Conservation (phyloP, 2,888 invertebrate genomes). For the Chrysolina haemoptera region DNA sequence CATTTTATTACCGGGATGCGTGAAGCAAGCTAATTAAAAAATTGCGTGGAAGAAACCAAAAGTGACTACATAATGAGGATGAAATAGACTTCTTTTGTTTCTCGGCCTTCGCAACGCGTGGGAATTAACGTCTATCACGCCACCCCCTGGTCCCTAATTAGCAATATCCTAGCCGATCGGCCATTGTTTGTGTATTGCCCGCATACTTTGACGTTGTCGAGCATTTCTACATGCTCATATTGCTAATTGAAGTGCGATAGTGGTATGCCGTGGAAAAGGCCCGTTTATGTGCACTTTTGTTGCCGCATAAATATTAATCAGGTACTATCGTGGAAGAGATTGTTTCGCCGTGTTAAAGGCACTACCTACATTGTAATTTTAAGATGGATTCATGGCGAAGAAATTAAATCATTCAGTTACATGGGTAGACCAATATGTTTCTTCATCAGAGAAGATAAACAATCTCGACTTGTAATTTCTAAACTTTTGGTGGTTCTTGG, state of each 20-base stretch:
- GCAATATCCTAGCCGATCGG: conserved; percentile 58
- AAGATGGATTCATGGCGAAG: not conserved
- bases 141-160: conserved; percentile 63
- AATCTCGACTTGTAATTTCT: too few relatives aligned
- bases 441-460: too few relatives aligned
- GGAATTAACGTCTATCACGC: conserved; percentile 58
- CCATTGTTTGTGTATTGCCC: conserved; percentile 62
- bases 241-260: conserved; percentile 58
- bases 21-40: conserved; percentile 66
- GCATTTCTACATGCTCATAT: conserved; percentile 51
- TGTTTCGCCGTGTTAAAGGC: not conserved
- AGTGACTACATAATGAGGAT: conserved; percentile 65
- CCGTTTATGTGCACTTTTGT: conserved; percentile 16
- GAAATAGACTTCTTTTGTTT: conserved; percentile 54
- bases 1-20: conserved; percentile 63
- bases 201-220: conserved; percentile 60
- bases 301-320: conserved; percentile 18
- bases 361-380: not conserved
- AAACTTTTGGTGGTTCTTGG: too few relatives aligned
- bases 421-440: too few relatives aligned
- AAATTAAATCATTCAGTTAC: not conserved
- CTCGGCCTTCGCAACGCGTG: conserved; percentile 61
- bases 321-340: not conserved
- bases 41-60: conserved; percentile 62
- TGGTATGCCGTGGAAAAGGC: conserved; percentile 28